A percentile compares a stretch with the other conserved stretches of the same genome.
Conservation (phyloP, 2,888 invertebrate species). For the Hecatera dysodea region DNA sequence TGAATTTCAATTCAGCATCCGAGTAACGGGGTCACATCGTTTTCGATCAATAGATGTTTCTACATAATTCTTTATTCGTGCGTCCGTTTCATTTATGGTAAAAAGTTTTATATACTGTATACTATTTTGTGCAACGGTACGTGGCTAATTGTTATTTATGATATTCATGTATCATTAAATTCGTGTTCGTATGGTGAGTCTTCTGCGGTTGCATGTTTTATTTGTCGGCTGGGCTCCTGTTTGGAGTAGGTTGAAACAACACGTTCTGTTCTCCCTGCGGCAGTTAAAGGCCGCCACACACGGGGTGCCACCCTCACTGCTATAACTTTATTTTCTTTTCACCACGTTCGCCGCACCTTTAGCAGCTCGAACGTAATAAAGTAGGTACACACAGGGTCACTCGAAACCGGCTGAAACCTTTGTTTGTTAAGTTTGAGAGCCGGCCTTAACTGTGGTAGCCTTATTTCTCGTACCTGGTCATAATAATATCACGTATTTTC, state of each 20-base stretch:
- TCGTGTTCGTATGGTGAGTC: constrained; percentile 58
- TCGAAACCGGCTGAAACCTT: constrained; percentile 65
- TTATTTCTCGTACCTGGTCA: constrained; percentile 57
- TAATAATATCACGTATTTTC: constrained; percentile 62
- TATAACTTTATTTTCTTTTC: constrained; percentile 76
- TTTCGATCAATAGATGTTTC: constrained; percentile 83
- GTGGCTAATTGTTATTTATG: constrained; percentile 73
- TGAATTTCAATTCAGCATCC: constrained; percentile 86
- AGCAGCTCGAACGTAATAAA: constrained; percentile 69
- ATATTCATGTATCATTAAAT: constrained; percentile 71
- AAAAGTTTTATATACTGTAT: constrained; percentile 63
- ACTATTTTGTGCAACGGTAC: constrained; percentile 70
- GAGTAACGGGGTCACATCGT: constrained; percentile 88
- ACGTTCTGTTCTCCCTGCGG: constrained; percentile 69
- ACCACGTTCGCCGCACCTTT: constrained; percentile 69
- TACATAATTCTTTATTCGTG: constrained; percentile 80
- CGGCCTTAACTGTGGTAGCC: constrained; percentile 47
- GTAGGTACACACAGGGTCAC: constrained; percentile 64
- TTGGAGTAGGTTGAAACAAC: constrained; percentile 76
- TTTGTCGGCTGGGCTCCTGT: constrained; percentile 65
- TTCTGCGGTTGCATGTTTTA: constrained; percentile 66
- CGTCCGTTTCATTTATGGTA: constrained; percentile 71
- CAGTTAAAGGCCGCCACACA: constrained; percentile 76
- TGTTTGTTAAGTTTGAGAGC: constrained; percentile 66
- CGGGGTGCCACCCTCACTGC: constrained; percentile 73